Base-by-base conservation (phyloP, 2,113 vertebrate genomes). In the Amphiprion ocellaris region DNA sequence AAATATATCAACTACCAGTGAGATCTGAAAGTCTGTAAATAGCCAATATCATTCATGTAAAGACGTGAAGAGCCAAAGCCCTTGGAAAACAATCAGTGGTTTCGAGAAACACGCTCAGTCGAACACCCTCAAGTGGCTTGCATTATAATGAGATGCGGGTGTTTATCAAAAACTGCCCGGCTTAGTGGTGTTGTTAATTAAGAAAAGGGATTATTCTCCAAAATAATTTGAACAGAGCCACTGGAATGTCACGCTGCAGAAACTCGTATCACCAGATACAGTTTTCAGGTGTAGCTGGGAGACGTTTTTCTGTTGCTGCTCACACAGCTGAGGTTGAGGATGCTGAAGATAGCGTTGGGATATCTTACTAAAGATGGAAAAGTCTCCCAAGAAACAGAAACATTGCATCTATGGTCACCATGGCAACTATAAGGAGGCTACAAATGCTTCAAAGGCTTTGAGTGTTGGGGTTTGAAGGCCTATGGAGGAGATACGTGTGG, bases 191-290 rank as follows among this genome's bases (percentile, higher is more conserved):
- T 61, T 75, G 72, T 84, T 82, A 83, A 84, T 91, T 82, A 85
- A 81, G 77, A 75, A 85, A 82, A 69, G 30, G 83, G 86, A 89
- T 89, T 85, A 79, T 79, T 82, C 77, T 69, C 24, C 21, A 61
- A 80, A 84, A 88, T 69, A 74, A 79, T 84, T 68, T 74, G 16
- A 82, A 74, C 24, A 21, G 79, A 74, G 63, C 54, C 44, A 1
- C 7, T 5, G 53, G 59, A 87, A 55, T 37, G 23, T 69, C 0
- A 0, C 59, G 53, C 19, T 5, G 47, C 59, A 67, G 55, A 66
- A 68, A 59, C 67, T 55, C 52, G 75, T 82, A 78, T 72, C 33
- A 56, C 44, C 49, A 62, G 46, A 58, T 62, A 64, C 49, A 71
- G 0, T 19, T 61, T 62, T 67, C 52, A 28, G 50, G 47, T 33